Evolutionary conservation across 2,797 vertebrate genomes (phyloP).

Genomic region (Acrossocheilus fasciatus): DNA sequence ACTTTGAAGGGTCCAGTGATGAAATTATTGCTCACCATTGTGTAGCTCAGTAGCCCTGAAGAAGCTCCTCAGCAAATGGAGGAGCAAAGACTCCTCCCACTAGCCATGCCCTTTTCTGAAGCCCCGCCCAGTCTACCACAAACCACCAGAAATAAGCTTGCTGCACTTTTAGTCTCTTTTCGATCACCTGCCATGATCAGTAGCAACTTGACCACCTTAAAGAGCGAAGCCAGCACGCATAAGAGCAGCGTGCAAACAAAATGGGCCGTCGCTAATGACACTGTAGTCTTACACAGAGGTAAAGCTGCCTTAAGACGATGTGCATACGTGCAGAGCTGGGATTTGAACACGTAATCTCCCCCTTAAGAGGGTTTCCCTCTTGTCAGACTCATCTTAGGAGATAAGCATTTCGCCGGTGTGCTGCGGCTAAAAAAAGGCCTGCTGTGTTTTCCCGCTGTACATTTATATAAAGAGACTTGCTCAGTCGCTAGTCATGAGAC

Average conservation of each 20-base stretch:
- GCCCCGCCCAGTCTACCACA: neutral
- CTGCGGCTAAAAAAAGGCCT: constrained; percentile 49
- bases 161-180: constrained; percentile 5
- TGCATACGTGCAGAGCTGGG: constrained; percentile 75
- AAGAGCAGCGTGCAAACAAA: constrained; percentile 36
- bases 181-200: neutral
- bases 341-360: constrained; percentile 74
- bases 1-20: neutral
- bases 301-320: constrained; percentile 76
- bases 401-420: constrained; percentile 55
- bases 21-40: neutral
- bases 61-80: constrained; percentile 54
- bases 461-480: constrained; percentile 39
- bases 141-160: neutral
- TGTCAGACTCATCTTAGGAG: constrained; percentile 66
- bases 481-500: neutral
- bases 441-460: constrained; percentile 7
- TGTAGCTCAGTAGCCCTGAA: constrained; percentile 47
- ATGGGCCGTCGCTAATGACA: constrained; percentile 66
- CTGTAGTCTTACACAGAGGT: constrained; percentile 67
- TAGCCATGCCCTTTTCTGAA: neutral
- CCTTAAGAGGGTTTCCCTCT: constrained; percentile 74
- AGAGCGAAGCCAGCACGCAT: neutral
- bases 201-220: constrained; percentile 4
- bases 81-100: constrained; percentile 49